A percentile compares a stretch with the other conserved stretches of the same genome.
Conservation (phyloP, 2,797 vertebrate species). For the Schizopygopsis malacanthus region DNA sequence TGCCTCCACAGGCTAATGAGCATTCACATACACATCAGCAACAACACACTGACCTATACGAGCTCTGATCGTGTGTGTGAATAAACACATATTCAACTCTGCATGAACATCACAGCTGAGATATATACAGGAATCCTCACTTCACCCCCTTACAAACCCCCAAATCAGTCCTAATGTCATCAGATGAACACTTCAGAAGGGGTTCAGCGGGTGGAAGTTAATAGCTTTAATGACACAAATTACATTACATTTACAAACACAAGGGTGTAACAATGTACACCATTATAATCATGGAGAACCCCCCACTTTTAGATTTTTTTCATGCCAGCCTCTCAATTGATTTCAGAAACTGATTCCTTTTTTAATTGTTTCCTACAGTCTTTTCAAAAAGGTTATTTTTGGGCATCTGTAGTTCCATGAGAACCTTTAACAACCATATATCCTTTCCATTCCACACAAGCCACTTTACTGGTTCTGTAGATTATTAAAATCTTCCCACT, state of each 20-base stretch:
- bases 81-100: not conserved
- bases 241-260: not conserved
- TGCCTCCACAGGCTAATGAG: constrained; percentile 1
- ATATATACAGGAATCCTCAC: not conserved
- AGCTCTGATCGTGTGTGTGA: constrained; percentile 13
- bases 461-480: not conserved
- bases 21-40: not conserved
- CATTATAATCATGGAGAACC: not conserved
- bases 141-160: not conserved
- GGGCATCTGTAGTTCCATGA: not conserved
- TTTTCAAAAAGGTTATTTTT: not conserved
- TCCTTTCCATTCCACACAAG: not conserved
- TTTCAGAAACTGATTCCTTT: not conserved
- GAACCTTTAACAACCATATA: not conserved
- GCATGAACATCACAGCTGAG: not conserved
- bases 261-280: not conserved
- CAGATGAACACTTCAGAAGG: not conserved
- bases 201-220: not conserved
- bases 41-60: constrained; percentile 6
- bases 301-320: not conserved
- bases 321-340: not conserved
- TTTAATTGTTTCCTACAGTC: not conserved
- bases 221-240: constrained; percentile 17
- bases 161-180: not conserved
- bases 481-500: not conserved